A percentile compares a stretch with the other conserved stretches of the same genome.
These are phyloP conservation scores for Geotrypetes seraphini DNA, from an alignment of 2,797 vertebrate genomes.

Conservation along the genomic window DNA sequence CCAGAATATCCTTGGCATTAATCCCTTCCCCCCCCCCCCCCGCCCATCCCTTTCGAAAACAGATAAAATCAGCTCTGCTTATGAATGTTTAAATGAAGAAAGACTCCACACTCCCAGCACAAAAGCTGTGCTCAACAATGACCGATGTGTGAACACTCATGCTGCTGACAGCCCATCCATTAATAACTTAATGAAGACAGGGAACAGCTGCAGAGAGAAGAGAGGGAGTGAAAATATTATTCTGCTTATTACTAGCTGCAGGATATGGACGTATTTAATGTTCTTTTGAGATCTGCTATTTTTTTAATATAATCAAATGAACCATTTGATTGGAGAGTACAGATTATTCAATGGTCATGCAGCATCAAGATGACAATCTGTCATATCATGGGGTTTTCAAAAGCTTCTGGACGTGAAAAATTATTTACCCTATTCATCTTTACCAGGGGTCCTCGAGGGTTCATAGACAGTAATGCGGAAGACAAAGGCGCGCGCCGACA, in stretches of 20 bases:
- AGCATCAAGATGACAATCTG: too few species aligned
- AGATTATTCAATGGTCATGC: slow-evolving; percentile 4
- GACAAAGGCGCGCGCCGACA: too few species aligned
- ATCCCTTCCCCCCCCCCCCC: slow-evolving; percentile 1
- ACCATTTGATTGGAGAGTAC: slow-evolving; percentile 1
- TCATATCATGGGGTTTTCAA: too few species aligned
- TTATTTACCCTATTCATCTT: too few species aligned
- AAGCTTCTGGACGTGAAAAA: too few species aligned
- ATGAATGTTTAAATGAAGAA: fast-evolving
- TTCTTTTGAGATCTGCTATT: slow-evolving; percentile 16
- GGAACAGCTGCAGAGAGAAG: slow-evolving; percentile 18
- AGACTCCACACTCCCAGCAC: background rate
- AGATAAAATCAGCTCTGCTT: background rate
- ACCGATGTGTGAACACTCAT: background rate
- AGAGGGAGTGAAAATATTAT: background rate
- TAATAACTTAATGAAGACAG: slow-evolving; percentile 1
- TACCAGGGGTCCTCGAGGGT: too few species aligned
- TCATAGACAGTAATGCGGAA: too few species aligned
- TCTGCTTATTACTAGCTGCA: too few species aligned
- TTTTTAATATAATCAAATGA: slow-evolving; percentile 25
- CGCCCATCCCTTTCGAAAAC: background rate
- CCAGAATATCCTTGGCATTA: too few species aligned
- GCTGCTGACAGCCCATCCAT: slow-evolving; percentile 15
- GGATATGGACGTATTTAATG: slow-evolving; percentile 8
- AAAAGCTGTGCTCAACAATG: fast-evolving